A percentile compares a stretch with the other conserved stretches of the same genome.
Conservation (phyloP, 2,888 invertebrate species). For the Cryptosula pallasiana region DNA sequence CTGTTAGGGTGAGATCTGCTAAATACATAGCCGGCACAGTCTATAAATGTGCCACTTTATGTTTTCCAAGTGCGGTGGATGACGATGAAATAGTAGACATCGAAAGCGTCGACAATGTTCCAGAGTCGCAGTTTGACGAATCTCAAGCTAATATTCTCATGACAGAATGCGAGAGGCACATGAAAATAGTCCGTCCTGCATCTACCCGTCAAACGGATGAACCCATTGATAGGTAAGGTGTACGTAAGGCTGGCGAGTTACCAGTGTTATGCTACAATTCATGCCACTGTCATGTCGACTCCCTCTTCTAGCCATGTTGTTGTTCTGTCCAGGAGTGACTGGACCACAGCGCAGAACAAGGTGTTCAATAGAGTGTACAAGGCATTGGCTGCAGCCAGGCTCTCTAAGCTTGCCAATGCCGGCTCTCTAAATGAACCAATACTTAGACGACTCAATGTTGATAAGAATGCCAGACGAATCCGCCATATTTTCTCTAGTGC, state of each 20-base stretch:
- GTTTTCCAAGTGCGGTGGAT: not conserved
- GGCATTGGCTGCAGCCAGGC: slow-evolving; percentile 63
- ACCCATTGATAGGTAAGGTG: slow-evolving; percentile 1
- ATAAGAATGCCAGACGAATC: slow-evolving; percentile 61
- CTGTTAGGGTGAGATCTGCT: no score
- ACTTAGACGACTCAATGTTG: slow-evolving; percentile 64
- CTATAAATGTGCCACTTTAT: no score
- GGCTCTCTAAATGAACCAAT: slow-evolving; percentile 64
- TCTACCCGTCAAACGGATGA: slow-evolving; percentile 38
- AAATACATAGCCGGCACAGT: no score
- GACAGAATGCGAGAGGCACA: slow-evolving; percentile 67
- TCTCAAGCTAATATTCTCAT: slow-evolving; percentile 62
- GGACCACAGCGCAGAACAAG: slow-evolving; percentile 64
- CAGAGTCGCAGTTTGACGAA: slow-evolving; percentile 60
- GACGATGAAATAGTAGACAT: slow-evolving; percentile 29
- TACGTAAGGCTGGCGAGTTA: no score
- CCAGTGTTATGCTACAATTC: not conserved
- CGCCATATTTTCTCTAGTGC: slow-evolving; percentile 66
- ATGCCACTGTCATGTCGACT: no score
- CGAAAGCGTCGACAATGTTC: slow-evolving; percentile 43
- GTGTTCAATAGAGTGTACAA: slow-evolving; percentile 64
- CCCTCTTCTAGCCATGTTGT: no score
- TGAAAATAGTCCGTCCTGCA: slow-evolving; percentile 60
- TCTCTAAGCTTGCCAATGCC: slow-evolving; percentile 60
- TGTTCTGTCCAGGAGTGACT: slow-evolving; percentile 60